Conservation (phyloP, 2,888 invertebrate genomes). For the Melolontha melolontha region DNA sequence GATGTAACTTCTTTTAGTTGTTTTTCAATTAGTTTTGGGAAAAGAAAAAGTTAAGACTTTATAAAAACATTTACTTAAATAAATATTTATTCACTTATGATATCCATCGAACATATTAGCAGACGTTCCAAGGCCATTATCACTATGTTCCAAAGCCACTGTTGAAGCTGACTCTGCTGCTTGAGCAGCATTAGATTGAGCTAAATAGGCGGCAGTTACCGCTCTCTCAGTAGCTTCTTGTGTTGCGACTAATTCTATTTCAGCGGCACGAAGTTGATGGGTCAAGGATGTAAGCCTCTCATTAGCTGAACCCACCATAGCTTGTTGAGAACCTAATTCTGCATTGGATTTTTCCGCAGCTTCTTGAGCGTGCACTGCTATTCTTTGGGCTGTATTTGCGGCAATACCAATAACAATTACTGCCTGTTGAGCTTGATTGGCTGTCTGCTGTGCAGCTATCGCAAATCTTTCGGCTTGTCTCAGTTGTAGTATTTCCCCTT, state of each 20-base stretch:
- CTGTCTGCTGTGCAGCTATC: constrained; percentile 77
- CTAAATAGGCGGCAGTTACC: constrained; percentile 76
- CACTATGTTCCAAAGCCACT: constrained; percentile 12
- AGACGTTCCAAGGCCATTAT: not conserved
- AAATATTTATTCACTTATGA: constrained; percentile 20
- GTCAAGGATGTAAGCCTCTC: constrained; percentile 74
- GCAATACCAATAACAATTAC: constrained; percentile 80
- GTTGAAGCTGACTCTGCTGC: constrained; percentile 70
- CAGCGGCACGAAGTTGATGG: constrained; percentile 76
- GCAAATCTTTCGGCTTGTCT: constrained; percentile 80
- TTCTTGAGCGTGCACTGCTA: constrained; percentile 79
- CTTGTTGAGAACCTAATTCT: constrained; percentile 81
- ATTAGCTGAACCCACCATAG: constrained; percentile 81
- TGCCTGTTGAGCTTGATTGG: constrained; percentile 67
- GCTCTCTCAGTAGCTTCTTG: constrained; percentile 78
- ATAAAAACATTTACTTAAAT: not conserved
- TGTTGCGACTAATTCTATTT: constrained; percentile 81
- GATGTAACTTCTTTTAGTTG: too few species aligned
- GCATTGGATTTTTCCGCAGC: constrained; percentile 80
- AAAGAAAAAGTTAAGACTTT: too few species aligned
- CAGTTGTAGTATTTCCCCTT: constrained; percentile 78
- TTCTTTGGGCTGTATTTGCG: constrained; percentile 80
- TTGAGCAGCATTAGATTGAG: constrained; percentile 80
- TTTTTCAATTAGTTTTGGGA: too few species aligned
- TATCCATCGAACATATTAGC: constrained; percentile 26